phyloP scores from a whole-genome alignment of 2,797 vertebrate species.

The Pangasius sanitwongsei region DNA sequence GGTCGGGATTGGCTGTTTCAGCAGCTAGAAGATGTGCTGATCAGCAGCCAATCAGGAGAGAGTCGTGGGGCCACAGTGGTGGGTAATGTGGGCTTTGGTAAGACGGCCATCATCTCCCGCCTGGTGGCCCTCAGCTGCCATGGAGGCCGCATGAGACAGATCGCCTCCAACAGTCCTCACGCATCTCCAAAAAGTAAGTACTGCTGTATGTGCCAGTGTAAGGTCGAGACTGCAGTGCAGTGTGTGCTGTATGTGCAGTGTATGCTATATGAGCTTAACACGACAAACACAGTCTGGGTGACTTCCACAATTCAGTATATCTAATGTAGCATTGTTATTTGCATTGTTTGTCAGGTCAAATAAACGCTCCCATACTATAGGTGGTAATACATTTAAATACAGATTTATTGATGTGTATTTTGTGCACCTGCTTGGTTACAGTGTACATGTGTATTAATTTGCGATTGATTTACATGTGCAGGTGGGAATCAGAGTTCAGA shows the following conservation, averaged over 20 bases:
- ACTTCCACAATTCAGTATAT: not conserved
- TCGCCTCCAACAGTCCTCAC: slow-evolving; percentile 89
- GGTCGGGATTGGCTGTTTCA: slow-evolving; percentile 97
- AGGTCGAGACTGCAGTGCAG: not conserved
- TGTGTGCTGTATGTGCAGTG: not conserved
- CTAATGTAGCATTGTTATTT: not conserved
- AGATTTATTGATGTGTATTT: not conserved
- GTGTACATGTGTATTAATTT: not conserved
- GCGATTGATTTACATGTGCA: slow-evolving; percentile 56
- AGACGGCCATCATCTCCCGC: slow-evolving; percentile 93
- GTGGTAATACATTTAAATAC: not conserved
- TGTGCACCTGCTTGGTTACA: not conserved
- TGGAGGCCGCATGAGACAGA: slow-evolving; percentile 96
- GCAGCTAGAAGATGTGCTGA: slow-evolving; percentile 84
- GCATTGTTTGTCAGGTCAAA: not conserved
- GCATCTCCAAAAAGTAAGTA: slow-evolving; percentile 87
- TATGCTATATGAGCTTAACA: not conserved
- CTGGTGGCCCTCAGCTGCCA: slow-evolving; percentile 97
- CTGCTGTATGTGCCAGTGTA: not conserved
- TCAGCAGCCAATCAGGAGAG: slow-evolving; percentile 72
- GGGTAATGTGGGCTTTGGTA: slow-evolving; percentile 94
- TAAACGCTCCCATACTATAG: not conserved
- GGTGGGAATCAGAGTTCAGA: slow-evolving; percentile 80
- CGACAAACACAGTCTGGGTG: too few relatives aligned
- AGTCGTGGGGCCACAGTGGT: slow-evolving; percentile 84